phyloP scores from a whole-genome alignment of 2,888 invertebrate species.

The Parnassius orleans region DNA sequence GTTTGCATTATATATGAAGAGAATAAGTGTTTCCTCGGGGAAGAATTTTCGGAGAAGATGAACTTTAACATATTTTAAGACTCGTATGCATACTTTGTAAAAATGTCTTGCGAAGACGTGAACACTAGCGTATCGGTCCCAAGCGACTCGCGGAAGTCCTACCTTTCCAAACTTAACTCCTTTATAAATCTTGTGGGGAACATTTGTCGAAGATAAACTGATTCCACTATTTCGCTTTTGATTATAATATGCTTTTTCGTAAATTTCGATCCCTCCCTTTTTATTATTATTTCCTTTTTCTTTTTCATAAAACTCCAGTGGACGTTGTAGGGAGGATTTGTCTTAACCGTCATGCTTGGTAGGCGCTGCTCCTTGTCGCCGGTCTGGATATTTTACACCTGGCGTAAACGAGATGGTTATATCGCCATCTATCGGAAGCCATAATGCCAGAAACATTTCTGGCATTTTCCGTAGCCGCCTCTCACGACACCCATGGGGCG shows the following conservation, averaged over 20 bases:
- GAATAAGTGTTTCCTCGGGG: constrained; percentile 29
- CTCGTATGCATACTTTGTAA: constrained; percentile 63
- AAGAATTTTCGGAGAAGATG: constrained; percentile 29
- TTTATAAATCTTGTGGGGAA: constrained; percentile 35
- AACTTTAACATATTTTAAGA: constrained; percentile 37
- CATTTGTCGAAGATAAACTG: constrained; percentile 36
- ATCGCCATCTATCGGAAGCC: no score
- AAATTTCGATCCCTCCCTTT: not conserved
- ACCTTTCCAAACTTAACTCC: constrained; percentile 31
- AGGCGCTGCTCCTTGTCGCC: no score
- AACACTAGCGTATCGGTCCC: constrained; percentile 56
- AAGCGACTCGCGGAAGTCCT: constrained; percentile 36
- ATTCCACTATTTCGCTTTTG: constrained; percentile 18
- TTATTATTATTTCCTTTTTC: not conserved
- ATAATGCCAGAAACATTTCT: no score
- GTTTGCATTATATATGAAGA: constrained; percentile 46
- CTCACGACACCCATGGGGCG: no score
- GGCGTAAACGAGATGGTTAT: no score
- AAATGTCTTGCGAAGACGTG: constrained; percentile 51
- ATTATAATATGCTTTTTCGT: constrained; percentile 10
- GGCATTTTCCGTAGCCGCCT: no score
- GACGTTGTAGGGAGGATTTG: no score
- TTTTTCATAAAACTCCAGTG: not conserved
- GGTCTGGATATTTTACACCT: no score
- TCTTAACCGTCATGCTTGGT: no score